Evolutionary conservation across 2,888 invertebrate genomes (phyloP), one percentile per base, ranked within the genome.

Genomic region (Scaptodrosophila latifasciaeformis): DNA sequence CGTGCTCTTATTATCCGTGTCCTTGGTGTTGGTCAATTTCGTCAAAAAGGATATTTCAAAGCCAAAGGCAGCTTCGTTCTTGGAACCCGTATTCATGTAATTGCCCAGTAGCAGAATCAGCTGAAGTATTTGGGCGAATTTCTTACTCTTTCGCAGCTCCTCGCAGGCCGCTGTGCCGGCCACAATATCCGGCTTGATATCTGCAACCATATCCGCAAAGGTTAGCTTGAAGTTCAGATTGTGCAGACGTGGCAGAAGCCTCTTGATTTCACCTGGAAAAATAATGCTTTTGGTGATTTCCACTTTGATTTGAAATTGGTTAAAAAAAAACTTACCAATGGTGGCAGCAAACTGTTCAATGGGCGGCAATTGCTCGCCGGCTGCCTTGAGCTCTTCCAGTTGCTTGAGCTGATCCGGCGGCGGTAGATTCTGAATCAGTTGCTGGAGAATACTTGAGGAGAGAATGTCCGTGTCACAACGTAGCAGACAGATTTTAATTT

Each of bases 31-130:
- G 2, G 93, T 92, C 62, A 96, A 87, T 90, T 99, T 98, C 0
- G 97, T 94, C 7, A 99, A 89, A 83, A 95, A 98, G 83, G 93
- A 96, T 75, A 99, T 96, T 86, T 99, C 98, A 86, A 99, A 99
- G 1, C 97, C 99, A 77, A 95, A 94, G 0, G 97, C 96, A 65
- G 94, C 95, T 1, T 94, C 97, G 82, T 97, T 97, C 79, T 93
- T 93, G 5, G 96, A 95, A 0, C 97, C 97, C 0, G 96, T 92
- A 86, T 99, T 99, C 95, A 99, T 96, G 81, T 95, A 97, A 87
- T 99, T 99, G 2, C 99, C 99, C 17, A 98, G 88, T 9, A 97
- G 86, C 0, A 99, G 88, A 57, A 99, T 90, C 0, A 99, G 87
- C 85, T 98, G 96, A 10, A 99, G 86, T 45, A 99, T 92, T 84